These are phyloP conservation scores for Burhinus oedicnemus DNA, from an alignment of 2,113 vertebrate species.

Conservation along the genomic window DNA sequence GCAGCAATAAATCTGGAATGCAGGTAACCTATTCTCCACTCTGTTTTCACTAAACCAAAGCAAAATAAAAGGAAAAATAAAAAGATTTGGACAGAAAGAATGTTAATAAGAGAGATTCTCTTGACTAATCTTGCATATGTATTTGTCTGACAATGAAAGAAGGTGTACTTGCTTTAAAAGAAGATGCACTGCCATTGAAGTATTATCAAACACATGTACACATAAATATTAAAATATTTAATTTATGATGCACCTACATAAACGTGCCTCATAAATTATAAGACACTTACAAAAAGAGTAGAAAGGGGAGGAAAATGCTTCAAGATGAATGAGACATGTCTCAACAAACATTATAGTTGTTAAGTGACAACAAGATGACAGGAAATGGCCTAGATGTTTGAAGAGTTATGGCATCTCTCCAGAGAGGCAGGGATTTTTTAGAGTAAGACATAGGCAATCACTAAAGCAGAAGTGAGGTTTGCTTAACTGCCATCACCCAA, in stretches of 20 bases:
- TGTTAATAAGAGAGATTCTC: not conserved
- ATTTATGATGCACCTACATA: not conserved
- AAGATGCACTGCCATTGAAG: not conserved
- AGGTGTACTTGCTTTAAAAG: not conserved
- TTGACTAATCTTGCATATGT: not conserved
- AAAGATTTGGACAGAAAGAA: not conserved
- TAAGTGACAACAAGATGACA: not conserved
- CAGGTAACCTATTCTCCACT: not conserved
- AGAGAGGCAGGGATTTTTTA: not conserved
- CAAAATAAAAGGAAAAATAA: not conserved
- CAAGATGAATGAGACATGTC: not conserved
- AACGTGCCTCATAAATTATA: not conserved
- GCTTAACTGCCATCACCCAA: not conserved
- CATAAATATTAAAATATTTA: not conserved
- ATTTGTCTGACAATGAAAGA: not conserved
- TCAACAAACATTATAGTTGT: not conserved
- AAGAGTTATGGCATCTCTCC: not conserved
- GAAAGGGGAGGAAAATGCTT: not conserved
- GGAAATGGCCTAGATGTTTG: not conserved
- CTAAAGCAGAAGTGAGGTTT: not conserved
- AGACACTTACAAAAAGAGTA: not conserved
- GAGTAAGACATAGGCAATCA: not conserved
- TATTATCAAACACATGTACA: not conserved
- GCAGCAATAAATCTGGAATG: not conserved
- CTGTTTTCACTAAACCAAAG: constrained; percentile 12